Conservation (phyloP, 2,797 vertebrate species). For the Pagetopsis macropterus region DNA sequence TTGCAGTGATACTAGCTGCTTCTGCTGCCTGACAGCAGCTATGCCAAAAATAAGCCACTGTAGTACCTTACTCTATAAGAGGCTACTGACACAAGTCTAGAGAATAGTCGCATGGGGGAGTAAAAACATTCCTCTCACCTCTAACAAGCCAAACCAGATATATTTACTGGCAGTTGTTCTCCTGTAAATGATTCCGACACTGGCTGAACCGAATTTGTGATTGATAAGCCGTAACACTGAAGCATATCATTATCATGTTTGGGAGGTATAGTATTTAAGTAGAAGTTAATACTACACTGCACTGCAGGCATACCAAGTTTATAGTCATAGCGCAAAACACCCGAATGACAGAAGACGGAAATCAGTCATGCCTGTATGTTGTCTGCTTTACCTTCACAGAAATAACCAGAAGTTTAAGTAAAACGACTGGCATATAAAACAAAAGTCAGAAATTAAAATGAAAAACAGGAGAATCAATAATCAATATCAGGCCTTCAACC, state of each 20-base stretch:
- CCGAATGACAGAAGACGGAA: conserved; percentile 26
- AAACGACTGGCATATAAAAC: neutral
- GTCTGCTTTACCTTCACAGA: conserved; percentile 18
- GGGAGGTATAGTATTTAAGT: conserved; percentile 37
- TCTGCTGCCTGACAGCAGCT: conserved; percentile 54
- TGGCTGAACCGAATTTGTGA: conserved; percentile 17
- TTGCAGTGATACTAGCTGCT: conserved; percentile 47
- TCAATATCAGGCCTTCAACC: conserved; percentile 47
- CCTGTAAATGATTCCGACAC: conserved; percentile 43
- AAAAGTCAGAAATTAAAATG: conserved; percentile 14
- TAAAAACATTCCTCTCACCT: conserved; percentile 60
- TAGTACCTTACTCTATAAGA: conserved; percentile 50
- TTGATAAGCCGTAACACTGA: conserved; percentile 15
- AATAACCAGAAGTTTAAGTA: neutral
- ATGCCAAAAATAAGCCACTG: conserved; percentile 64
- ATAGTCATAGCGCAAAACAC: conserved; percentile 44
- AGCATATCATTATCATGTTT: conserved; percentile 27
- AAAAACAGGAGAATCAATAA: conserved; percentile 38
- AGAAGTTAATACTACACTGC: conserved; percentile 1
- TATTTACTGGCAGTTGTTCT: conserved; percentile 57
- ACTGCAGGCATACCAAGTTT: conserved; percentile 30
- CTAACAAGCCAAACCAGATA: conserved; percentile 37
- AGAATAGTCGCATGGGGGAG: conserved; percentile 41
- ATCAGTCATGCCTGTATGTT: conserved; percentile 42
- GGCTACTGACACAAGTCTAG: conserved; percentile 47